A percentile compares a stretch with the other conserved stretches of the same genome.
Evolutionary conservation across 2,113 vertebrate species (phyloP).

Genomic region (Callipepla californica): DNA sequence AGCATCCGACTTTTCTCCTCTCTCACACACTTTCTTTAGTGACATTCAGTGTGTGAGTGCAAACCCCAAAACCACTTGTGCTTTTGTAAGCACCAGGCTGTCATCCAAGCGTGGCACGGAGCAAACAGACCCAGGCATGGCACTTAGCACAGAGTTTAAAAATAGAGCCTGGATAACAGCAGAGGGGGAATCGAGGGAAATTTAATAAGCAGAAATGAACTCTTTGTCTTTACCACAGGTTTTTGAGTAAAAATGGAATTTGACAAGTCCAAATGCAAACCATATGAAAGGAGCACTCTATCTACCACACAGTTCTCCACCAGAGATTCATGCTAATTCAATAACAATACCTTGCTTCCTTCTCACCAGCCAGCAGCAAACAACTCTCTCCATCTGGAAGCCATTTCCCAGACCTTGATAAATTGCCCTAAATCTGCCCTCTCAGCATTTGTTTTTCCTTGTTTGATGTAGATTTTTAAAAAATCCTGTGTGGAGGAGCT

Average conservation of each 20-base stretch:
- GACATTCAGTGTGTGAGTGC: background rate
- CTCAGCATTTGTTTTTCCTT: conserved; percentile 78
- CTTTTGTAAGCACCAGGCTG: background rate
- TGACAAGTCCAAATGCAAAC: conserved; percentile 75
- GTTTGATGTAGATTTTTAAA: conserved; percentile 75
- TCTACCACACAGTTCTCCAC: conserved; percentile 55
- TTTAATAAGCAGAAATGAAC: conserved; percentile 40
- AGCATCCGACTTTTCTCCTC: background rate
- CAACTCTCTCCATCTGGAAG: conserved; percentile 72
- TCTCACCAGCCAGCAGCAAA: conserved; percentile 70
- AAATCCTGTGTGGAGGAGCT: conserved; percentile 62
- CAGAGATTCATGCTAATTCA: conserved; percentile 73
- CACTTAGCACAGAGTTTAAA: background rate
- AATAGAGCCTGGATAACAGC: background rate
- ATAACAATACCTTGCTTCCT: conserved; percentile 73
- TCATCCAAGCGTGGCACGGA: background rate
- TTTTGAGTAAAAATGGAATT: conserved; percentile 71
- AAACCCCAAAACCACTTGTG: background rate
- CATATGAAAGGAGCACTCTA: conserved; percentile 71
- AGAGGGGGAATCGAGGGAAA: conserved; percentile 24
- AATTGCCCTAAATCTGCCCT: conserved; percentile 70
- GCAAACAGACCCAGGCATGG: background rate
- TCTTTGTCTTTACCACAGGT: conserved; percentile 40
- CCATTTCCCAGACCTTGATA: conserved; percentile 76
- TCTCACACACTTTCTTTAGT: background rate